Conservation (phyloP, 2,797 vertebrate species). For the Gymnodraco acuticeps region DNA sequence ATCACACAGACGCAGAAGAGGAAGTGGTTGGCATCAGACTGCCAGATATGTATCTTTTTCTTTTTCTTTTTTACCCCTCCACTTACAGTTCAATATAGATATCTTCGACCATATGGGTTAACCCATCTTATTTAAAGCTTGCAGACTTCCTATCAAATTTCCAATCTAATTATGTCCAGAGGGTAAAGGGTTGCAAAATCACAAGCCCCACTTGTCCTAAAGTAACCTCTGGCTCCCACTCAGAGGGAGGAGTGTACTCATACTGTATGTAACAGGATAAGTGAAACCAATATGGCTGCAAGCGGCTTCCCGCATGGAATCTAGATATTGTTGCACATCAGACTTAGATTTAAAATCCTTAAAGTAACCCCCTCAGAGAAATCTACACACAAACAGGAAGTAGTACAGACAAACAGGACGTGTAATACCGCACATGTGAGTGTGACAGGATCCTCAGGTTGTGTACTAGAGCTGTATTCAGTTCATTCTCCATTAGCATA, state of each 20-base stretch:
- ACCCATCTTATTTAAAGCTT: background rate
- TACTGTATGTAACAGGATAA: slow-evolving; percentile 56
- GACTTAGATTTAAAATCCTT: slow-evolving; percentile 17
- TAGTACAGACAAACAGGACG: slow-evolving; percentile 68
- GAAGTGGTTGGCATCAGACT: slow-evolving; percentile 38
- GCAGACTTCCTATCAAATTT: background rate
- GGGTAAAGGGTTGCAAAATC: slow-evolving; percentile 13
- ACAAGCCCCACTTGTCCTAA: slow-evolving; percentile 38
- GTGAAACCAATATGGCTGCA: slow-evolving; percentile 54
- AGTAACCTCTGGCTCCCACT: slow-evolving; percentile 49
- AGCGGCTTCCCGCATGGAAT: slow-evolving; percentile 35
- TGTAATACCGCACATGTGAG: slow-evolving; percentile 36
- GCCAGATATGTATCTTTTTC: slow-evolving; percentile 12
- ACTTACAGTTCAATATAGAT: slow-evolving; percentile 15
- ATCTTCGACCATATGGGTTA: slow-evolving; percentile 6
- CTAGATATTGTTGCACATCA: slow-evolving; percentile 54
- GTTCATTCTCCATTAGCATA: slow-evolving; percentile 24
- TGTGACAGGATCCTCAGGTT: slow-evolving; percentile 42
- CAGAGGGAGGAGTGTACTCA: slow-evolving; percentile 11
- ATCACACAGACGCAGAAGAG: slow-evolving; percentile 9
- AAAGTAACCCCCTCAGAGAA: slow-evolving; percentile 23
- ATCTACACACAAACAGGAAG: slow-evolving; percentile 58
- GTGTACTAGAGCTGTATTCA: slow-evolving; percentile 21
- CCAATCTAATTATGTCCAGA: slow-evolving; percentile 2
- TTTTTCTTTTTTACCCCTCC: background rate